Evolutionary conservation across 2,888 invertebrate genomes (phyloP).

Genomic region (Adelognathus sp.): DNA sequence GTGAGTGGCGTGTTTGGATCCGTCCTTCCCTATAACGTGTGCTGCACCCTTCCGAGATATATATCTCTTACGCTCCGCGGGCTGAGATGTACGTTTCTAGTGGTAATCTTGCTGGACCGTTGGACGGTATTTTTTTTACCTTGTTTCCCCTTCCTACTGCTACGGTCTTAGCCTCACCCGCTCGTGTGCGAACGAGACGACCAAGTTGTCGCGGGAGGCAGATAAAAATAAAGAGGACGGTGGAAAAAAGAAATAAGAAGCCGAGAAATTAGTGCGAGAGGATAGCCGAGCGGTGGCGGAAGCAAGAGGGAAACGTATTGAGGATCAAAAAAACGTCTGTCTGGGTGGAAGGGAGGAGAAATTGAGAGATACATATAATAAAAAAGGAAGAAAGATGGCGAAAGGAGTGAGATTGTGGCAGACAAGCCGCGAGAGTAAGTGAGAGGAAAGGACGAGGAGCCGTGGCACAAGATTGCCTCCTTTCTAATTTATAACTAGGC

Average conservation of each 20-base stretch:
- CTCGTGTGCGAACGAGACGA: neutral
- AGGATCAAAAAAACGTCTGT: slow-evolving; percentile 39
- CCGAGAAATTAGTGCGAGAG: slow-evolving; percentile 38
- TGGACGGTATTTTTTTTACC: slow-evolving; percentile 1
- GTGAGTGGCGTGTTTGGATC: slow-evolving; percentile 6
- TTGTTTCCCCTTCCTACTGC: neutral
- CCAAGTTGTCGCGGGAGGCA: neutral
- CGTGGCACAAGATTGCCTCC: slow-evolving; percentile 77
- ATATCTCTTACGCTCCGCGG: slow-evolving; percentile 13
- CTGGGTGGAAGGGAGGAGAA: slow-evolving; percentile 25
- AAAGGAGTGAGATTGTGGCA: neutral
- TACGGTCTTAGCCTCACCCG: neutral
- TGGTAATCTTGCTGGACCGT: slow-evolving; percentile 32
- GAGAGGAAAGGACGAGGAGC: slow-evolving; percentile 58
- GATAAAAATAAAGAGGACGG: slow-evolving; percentile 7
- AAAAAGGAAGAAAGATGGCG: neutral
- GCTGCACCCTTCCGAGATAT: neutral
- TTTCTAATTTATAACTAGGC: slow-evolving; percentile 80
- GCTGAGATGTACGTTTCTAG: slow-evolving; percentile 32
- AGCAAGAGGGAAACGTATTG: slow-evolving; percentile 22
- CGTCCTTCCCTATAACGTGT: neutral
- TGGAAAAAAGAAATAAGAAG: neutral
- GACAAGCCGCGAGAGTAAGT: slow-evolving; percentile 19
- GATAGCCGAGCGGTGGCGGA: neutral
- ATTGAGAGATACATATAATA: slow-evolving; percentile 34